Conservation (phyloP, 2,888 invertebrate genomes). For the Nomada fucata region DNA sequence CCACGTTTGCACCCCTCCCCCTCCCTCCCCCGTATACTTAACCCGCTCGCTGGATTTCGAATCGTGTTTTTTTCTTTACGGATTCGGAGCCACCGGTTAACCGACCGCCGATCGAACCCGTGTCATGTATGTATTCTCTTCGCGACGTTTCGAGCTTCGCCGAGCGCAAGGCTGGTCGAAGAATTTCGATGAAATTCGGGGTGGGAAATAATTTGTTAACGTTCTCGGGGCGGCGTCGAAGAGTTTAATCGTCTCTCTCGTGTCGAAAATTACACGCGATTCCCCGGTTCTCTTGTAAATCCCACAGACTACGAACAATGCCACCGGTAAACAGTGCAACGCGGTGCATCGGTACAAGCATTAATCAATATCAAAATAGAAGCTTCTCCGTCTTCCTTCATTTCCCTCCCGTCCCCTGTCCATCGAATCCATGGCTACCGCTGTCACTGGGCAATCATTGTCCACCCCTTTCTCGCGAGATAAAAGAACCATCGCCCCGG, state of each 20-base stretch:
- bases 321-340: no score
- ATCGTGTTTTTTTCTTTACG: constrained; percentile 30
- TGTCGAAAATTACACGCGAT: background rate
- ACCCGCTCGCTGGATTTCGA: constrained; percentile 21
- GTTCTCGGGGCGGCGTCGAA: no score
- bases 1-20: constrained; percentile 42
- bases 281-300: no score
- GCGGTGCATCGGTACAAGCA: no score
- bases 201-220: no score
- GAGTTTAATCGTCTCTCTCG: no score
- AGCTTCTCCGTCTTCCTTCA: constrained; percentile 30
- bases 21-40: constrained; percentile 14
- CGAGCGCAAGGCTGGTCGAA: no score
- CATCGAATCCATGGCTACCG: constrained; percentile 26
- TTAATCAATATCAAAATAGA: background rate
- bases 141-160: background rate
- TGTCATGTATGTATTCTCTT: background rate
- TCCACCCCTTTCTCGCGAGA: background rate
- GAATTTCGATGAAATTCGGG: no score
- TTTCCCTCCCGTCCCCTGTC: constrained; percentile 17
- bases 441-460: constrained; percentile 16
- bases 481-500: background rate
- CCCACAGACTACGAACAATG: no score
- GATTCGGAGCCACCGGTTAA: constrained; percentile 24
- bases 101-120: constrained; percentile 5